A percentile compares a stretch with the other conserved stretches of the same genome.
These are phyloP conservation scores for Tetrao urogallus DNA, from an alignment of 2,113 vertebrate genomes.

Conservation along the genomic window DNA sequence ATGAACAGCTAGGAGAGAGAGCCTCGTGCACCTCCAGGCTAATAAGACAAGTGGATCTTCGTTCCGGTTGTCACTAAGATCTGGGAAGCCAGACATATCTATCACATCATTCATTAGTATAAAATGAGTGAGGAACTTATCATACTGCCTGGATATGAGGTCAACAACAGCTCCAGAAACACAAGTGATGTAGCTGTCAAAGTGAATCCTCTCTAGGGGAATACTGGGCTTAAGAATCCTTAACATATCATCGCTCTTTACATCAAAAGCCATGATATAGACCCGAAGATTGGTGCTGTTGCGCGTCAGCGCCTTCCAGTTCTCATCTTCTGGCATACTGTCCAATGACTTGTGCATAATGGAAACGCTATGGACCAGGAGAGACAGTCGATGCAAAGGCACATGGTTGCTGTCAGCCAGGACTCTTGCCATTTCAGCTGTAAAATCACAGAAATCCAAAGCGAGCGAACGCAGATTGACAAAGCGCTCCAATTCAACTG, in stretches of 20 bases:
- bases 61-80: constrained; percentile 94
- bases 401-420: constrained; percentile 88
- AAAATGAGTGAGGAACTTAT: constrained; percentile 96
- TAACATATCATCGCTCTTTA: constrained; percentile 92
- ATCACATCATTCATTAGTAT: constrained; percentile 92
- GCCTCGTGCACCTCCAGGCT: constrained; percentile 95
- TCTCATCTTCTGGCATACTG: constrained; percentile 90
- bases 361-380: constrained; percentile 91
- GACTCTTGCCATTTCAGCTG: constrained; percentile 92
- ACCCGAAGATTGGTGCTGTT: constrained; percentile 93
- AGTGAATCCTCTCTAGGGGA: constrained; percentile 95
- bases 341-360: constrained; percentile 92
- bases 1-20: constrained; percentile 90
- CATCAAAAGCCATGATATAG: constrained; percentile 96
- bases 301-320: constrained; percentile 93
- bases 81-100: constrained; percentile 92
- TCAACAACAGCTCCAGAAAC: constrained; percentile 93
- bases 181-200: constrained; percentile 93
- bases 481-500: constrained; percentile 91
- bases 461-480: constrained; percentile 90
- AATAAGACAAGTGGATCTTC: constrained; percentile 96
- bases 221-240: constrained; percentile 96
- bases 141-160: constrained; percentile 97
- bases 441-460: constrained; percentile 96
- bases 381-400: constrained; percentile 94